Percentiles rank a stretch among this genome's conserved stretches.
Evolutionary conservation across 1,140 invertebrate genomes (phyloP).

Genomic region (Microvelia longipes): DNA sequence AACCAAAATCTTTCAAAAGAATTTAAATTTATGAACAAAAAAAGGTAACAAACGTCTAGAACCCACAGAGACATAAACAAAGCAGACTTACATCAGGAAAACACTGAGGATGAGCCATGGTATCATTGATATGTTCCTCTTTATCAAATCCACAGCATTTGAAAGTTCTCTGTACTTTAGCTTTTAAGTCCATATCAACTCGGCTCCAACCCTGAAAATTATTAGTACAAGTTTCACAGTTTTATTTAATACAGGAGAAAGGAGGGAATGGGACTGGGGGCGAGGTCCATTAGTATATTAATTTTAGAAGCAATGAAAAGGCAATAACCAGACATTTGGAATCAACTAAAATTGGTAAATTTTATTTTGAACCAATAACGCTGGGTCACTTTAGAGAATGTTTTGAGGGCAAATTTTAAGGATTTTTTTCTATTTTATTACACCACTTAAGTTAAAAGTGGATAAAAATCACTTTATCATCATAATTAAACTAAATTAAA

Average conservation of each 20-base stretch:
- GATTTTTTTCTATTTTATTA: no score
- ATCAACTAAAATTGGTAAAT: background rate
- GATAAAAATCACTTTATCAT: no score
- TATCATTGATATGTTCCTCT: constrained; percentile 20
- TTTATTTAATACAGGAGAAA: constrained; percentile 1
- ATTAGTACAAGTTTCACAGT: constrained; percentile 5
- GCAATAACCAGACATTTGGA: background rate
- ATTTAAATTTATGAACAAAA: no score
- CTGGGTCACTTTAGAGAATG: no score
- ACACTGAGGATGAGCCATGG: constrained; percentile 44
- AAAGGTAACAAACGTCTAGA: no score
- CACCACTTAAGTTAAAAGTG: no score
- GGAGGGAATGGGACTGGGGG: no score
- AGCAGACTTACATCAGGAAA: constrained; percentile 13
- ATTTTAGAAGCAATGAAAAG: background rate
- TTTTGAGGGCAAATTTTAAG: no score
- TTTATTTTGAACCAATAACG: background rate
- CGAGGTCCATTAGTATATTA: no score
- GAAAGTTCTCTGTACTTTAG: constrained; percentile 57
- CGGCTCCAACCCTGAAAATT: constrained; percentile 52
- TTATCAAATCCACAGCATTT: constrained; percentile 69
- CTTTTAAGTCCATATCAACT: constrained; percentile 42
- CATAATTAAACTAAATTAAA: no score
- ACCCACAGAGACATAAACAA: no score
- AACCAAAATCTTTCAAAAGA: no score